These are phyloP conservation scores for Malthinus flaveolus DNA, from an alignment of 2,888 invertebrate genomes.

Conservation along the genomic window DNA sequence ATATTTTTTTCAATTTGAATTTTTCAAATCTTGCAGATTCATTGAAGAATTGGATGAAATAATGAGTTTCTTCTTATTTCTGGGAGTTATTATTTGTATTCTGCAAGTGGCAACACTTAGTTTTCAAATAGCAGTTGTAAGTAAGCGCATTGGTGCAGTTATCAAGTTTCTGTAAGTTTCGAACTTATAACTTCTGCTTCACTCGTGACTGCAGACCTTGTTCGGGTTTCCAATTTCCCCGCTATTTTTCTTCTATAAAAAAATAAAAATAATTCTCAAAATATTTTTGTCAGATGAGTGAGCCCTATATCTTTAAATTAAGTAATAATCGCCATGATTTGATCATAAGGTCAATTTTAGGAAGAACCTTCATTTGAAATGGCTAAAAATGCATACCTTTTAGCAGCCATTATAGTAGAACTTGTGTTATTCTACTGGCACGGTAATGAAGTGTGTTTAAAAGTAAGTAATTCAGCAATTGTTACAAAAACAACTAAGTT, in stretches of 20 bases:
- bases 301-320: no score
- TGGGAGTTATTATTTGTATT: conserved; percentile 39
- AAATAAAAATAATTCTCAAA: no score
- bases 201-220: no score
- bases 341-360: neutral
- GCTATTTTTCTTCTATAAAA: no score
- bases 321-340: no score
- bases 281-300: no score
- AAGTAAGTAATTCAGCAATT: neutral
- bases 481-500: neutral
- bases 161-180: no score
- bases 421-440: neutral
- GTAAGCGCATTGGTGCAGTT: no score
- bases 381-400: no score
- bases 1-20: neutral
- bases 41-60: conserved; percentile 24
- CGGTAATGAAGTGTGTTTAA: neutral
- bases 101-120: conserved; percentile 37
- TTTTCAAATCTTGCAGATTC: conserved; percentile 2
- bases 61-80: conserved; percentile 37
- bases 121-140: conserved; percentile 38
- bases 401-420: no score
- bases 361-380: conserved; percentile 4
- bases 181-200: no score
- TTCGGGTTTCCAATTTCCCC: no score